Evolutionary conservation across 1,140 invertebrate species (phyloP).

Genomic region (Teleogryllus occipitalis): DNA sequence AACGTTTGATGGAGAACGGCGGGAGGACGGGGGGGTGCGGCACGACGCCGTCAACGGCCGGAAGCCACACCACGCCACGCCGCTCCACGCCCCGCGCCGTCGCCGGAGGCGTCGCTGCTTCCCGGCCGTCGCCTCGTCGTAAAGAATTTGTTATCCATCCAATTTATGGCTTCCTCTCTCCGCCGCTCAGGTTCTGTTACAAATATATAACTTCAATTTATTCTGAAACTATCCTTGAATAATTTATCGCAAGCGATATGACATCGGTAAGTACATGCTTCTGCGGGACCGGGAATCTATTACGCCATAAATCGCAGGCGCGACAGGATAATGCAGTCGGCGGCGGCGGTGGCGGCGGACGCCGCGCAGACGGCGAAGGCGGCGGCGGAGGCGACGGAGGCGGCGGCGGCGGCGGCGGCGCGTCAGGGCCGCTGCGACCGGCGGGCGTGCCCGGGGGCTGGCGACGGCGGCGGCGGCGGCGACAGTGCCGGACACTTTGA

Average conservation of each 20-base stretch:
- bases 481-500: constrained; percentile 13
- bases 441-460: no score
- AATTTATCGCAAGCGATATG: background rate
- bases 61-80: no score
- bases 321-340: background rate
- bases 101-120: background rate
- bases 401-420: no score
- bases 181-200: background rate
- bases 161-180: background rate
- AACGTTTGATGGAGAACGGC: no score
- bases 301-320: background rate
- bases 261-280: constrained; percentile 4
- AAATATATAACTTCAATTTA: constrained; percentile 6
- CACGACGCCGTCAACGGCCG: no score
- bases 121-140: background rate
- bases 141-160: background rate
- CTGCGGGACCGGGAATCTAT: background rate
- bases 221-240: constrained; percentile 1
- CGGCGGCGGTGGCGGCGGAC: background rate
- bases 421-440: background rate
- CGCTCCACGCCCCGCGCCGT: background rate
- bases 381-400: no score
- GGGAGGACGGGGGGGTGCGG: no score
- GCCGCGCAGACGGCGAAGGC: background rate
- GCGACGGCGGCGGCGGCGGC: background rate